Evolutionary conservation across 2,797 vertebrate genomes (phyloP), one percentile per base, ranked within the genome.

Genomic region (Delichon dasypus): DNA sequence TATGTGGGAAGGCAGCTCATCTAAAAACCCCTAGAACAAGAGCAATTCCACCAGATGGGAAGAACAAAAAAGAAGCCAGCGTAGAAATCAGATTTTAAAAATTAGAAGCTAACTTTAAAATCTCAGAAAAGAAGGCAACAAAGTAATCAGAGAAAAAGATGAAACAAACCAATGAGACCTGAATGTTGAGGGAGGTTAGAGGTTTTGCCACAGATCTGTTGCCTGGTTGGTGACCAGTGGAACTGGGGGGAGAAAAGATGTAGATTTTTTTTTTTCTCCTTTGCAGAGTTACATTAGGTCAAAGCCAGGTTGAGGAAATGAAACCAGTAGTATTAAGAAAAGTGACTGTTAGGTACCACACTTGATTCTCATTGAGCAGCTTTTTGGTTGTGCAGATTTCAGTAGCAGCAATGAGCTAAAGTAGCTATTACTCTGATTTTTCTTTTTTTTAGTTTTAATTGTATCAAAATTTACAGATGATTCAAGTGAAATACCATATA

Each of bases 171-270:
- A 66, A 66, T 6, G 8, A 72, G 25, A 25, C 50, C 11, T 11
- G 16, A 47, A 21, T 11, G 7, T 7, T 3, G 2, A 60, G 7
- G 1, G 7, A 40, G 11, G 13, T 26, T 2, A 51, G 16, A 77
- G 13, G 14, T 45, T 88, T 71, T 76, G 27, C n/a, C 34, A 47
- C 40, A 83, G 68, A 45, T 12, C 14, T 57, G 23, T 61, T 64
- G 25, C 15, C 32, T 77, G n/a, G 23, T 16, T 68, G 71, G 53
- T 50, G 42, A 32, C 13, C 22, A 62, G 16, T 13, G 16, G 57
- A 83, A 54, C 0, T 34, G 14, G 1, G 4, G 1, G 9, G 7
- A 15, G 5, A 42, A 21, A 51, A 67, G 20, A 64, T 15, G 11
- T 2, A 50, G 9, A 29, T 30, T 32, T 55, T 23, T 21, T 5